Conservation (phyloP, 2,113 vertebrate species). For the Periophthalmodon schlosseri region DNA sequence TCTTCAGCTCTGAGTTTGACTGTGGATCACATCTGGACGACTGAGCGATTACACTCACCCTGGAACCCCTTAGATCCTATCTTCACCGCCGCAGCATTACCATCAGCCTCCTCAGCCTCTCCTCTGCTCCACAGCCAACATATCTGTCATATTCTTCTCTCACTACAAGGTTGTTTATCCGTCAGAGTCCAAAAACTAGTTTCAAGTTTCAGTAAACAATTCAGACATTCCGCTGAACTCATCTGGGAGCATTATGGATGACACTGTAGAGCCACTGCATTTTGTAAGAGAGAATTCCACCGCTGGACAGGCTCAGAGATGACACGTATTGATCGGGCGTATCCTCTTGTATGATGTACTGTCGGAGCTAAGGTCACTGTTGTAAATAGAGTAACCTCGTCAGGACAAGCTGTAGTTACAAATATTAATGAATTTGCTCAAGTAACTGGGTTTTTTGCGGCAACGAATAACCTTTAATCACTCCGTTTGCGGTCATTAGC, state of each 20-base stretch:
- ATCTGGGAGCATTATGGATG: background rate
- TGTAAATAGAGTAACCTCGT: slow-evolving; percentile 9
- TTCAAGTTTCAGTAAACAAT: background rate
- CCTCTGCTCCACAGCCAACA: background rate
- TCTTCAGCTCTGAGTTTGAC: no score
- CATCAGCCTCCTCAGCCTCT: background rate
- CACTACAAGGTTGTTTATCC: background rate
- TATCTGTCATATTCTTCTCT: background rate
- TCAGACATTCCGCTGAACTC: background rate
- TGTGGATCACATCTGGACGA: no score
- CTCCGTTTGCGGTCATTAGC: slow-evolving; percentile 43
- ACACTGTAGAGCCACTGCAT: background rate
- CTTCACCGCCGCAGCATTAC: no score
- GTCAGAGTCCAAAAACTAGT: background rate
- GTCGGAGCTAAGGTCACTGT: slow-evolving; percentile 7
- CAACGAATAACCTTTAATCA: slow-evolving; percentile 27
- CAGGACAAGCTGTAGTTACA: background rate
- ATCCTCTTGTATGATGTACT: slow-evolving; percentile 12
- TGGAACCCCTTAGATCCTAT: no score
- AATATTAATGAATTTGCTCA: slow-evolving; percentile 32
- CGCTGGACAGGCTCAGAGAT: background rate
- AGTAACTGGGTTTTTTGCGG: slow-evolving; percentile 20
- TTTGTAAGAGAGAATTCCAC: slow-evolving; percentile 6
- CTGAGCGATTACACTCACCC: no score
- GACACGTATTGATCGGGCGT: slow-evolving; percentile 3